phyloP scores from a whole-genome alignment of 2,797 vertebrate genomes.

The Enteromius treurensis region DNA sequence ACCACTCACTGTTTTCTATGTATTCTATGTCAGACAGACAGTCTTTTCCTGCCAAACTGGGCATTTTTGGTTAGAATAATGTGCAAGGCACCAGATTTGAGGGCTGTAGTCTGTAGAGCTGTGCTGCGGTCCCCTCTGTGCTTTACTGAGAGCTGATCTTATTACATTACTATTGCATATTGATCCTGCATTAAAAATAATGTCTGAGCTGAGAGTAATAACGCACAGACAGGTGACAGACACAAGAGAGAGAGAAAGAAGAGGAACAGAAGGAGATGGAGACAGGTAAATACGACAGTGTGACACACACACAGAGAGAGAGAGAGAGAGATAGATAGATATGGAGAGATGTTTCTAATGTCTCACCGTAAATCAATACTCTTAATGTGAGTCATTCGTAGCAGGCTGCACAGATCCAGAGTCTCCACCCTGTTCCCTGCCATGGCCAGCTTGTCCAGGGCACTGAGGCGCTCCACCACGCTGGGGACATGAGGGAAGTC shows the following conservation, averaged over 20 bases:
- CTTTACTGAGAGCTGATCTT: constrained; percentile 44
- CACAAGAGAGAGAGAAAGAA: background rate
- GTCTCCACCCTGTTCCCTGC: constrained; percentile 87
- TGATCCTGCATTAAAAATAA: constrained; percentile 55
- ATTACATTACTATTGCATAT: constrained; percentile 52
- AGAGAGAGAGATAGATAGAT: constrained; percentile 3
- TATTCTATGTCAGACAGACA: background rate
- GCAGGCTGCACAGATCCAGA: constrained; percentile 81
- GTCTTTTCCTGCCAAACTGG: background rate
- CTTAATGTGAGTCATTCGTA: constrained; percentile 86
- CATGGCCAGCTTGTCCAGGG: constrained; percentile 88
- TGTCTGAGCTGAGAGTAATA: constrained; percentile 40
- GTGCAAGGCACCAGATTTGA: background rate
- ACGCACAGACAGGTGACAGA: constrained; percentile 15
- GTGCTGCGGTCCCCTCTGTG: constrained; percentile 30
- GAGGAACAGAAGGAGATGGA: constrained; percentile 10
- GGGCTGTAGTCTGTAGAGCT: background rate
- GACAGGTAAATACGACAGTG: background rate
- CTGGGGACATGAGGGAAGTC: constrained; percentile 85
- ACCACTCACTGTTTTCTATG: background rate
- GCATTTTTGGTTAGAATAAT: background rate
- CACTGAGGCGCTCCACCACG: constrained; percentile 83
- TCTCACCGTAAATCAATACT: constrained; percentile 91
- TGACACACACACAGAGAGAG: constrained; percentile 23
- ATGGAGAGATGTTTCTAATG: constrained; percentile 19